Base-by-base conservation (phyloP, 2,888 invertebrate genomes). In the Drosophila paracracens region DNA sequence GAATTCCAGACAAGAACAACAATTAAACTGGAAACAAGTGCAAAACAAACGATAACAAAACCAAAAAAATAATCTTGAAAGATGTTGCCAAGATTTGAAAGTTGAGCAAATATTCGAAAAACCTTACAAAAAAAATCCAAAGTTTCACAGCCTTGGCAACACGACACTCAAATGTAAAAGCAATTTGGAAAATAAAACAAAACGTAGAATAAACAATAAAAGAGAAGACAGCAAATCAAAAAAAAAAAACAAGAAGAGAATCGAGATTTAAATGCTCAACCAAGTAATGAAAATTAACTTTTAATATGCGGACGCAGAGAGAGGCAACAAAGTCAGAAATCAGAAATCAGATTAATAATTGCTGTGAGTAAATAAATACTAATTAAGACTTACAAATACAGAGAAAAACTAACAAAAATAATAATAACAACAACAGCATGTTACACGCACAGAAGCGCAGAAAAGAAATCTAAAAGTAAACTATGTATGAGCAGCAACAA, bases 401-500 rank as follows among this genome's bases (percentile, higher is more conserved):
- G 36, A 57, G 53, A 33, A 53, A 52, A 40, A 21, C 21, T 38
- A 48, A 63, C 57, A 60, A 53, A 77, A 70, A 66, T 46, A 65
- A 58, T 48, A 74, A 54, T 36, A 78, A 58, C 60, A 72, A 58
- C 63, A 73, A 73, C 48, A 61, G 54, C 21, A 61, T 52, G 38
- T 13, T 69, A 56, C 48, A 72, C 77, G 77, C 63, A 79, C 81
- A 81, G 79, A 79, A 74, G 84, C 83, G 63, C 63, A 75, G 74
- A 86, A 87, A 77, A 79, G 79, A 83, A 85, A 88, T 87, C 89
- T 89, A 88, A 88, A 88, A 79, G 87, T 87, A 85, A 88, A 79
- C 85, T 81, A 83, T 70, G 72, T 57, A 25, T 31, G 16, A 11
- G 31, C 31, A 74, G 72, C 85, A 86, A 76, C 86, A 83, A 81